Evolutionary conservation across 2,888 invertebrate species (phyloP).

Genomic region (Lamproptera curius): DNA sequence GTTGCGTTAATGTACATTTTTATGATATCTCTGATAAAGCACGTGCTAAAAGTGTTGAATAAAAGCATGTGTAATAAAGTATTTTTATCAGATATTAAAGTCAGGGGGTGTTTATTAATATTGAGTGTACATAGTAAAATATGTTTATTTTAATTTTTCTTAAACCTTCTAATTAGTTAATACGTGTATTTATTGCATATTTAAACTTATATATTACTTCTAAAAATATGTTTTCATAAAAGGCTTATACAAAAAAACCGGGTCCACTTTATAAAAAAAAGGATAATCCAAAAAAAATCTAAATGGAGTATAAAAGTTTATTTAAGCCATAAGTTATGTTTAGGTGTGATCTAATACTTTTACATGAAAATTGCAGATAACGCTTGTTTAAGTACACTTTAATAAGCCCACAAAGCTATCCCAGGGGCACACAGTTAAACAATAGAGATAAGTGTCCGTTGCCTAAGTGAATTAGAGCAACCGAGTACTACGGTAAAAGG

Average conservation of each 20-base stretch:
- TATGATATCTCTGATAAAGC: too few species aligned
- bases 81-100: too few species aligned
- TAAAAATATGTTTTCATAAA: not conserved
- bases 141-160: too few species aligned
- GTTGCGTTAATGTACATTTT: slow-evolving; percentile 5
- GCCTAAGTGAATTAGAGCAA: slow-evolving; percentile 8
- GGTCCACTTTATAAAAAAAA: not conserved
- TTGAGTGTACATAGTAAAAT: too few species aligned
- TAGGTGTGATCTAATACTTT: not conserved
- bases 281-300: not conserved
- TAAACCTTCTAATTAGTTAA: too few species aligned
- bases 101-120: too few species aligned
- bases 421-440: slow-evolving; percentile 8
- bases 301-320: not conserved
- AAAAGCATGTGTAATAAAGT: too few species aligned
- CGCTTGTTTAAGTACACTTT: slow-evolving; percentile 3
- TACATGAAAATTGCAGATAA: not conserved
- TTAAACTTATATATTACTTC: not conserved
- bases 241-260: not conserved
- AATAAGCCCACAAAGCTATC: slow-evolving; percentile 9
- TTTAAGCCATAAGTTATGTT: not conserved
- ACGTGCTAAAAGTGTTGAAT: not conserved
- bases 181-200: not conserved
- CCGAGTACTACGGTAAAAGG: slow-evolving; percentile 3
- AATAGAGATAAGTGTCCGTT: slow-evolving; percentile 11